Evolutionary conservation across 2,113 vertebrate species (phyloP).

Genomic region (Miniopterus natalensis): DNA sequence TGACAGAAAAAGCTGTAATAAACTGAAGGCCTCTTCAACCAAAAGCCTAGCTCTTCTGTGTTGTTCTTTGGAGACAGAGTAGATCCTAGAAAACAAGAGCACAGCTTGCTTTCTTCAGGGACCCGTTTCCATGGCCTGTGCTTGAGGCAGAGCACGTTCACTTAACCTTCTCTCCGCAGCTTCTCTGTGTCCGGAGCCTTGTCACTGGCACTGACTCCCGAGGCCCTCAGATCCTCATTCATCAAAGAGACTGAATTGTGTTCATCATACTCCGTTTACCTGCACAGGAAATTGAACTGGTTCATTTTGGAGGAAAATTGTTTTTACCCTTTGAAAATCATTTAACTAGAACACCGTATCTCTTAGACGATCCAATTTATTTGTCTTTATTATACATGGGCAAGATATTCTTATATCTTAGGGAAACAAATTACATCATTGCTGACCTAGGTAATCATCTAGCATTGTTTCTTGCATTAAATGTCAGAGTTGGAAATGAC

Average conservation of each 20-base stretch:
- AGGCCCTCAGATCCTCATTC: background rate
- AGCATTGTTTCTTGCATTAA: conserved; percentile 59
- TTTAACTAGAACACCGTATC: conserved; percentile 4
- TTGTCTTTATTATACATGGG: conserved; percentile 28
- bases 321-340: conserved; percentile 59
- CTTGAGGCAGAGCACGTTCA: background rate
- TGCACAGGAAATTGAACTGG: conserved; percentile 36
- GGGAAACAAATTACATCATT: conserved; percentile 38
- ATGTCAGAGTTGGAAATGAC: conserved; percentile 46
- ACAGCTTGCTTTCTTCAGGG: background rate
- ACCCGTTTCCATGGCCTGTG: background rate
- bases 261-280: conserved; percentile 11
- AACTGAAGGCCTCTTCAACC: background rate
- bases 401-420: conserved; percentile 40
- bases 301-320: conserved; percentile 57
- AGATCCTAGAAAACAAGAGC: background rate
- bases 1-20: background rate
- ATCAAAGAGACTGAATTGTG: conserved; percentile 35
- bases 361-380: conserved; percentile 40
- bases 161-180: background rate
- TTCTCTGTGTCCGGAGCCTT: background rate
- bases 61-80: background rate
- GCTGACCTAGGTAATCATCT: background rate
- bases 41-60: background rate
- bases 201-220: background rate